phyloP scores from a whole-genome alignment of 2,113 vertebrate genomes.

The Scolopax mira region DNA sequence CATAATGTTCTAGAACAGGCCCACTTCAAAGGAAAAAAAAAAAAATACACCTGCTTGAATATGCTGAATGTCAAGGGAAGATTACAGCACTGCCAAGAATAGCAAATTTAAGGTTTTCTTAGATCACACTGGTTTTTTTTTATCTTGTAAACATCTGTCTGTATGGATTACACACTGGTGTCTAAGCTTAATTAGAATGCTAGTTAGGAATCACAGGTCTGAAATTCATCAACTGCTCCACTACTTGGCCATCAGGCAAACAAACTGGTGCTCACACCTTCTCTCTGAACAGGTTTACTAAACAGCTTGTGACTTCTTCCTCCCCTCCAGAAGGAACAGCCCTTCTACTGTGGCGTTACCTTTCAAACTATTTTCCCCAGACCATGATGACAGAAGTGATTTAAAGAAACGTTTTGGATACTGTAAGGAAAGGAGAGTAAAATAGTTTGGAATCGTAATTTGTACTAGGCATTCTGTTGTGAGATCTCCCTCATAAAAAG shows the following conservation, averaged over 20 bases:
- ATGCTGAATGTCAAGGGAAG: neutral
- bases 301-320: neutral
- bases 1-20: neutral
- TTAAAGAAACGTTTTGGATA: neutral
- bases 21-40: conserved; percentile 9
- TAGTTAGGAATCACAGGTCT: neutral
- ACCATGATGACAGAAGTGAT: neutral
- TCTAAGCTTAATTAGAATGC: neutral
- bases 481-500: neutral
- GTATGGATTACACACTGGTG: neutral
- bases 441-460: neutral
- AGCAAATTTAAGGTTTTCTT: neutral
- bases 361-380: neutral
- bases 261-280: neutral
- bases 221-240: neutral
- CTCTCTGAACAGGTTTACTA: neutral
- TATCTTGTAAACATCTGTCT: neutral
- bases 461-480: neutral
- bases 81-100: neutral
- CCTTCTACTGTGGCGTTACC: neutral
- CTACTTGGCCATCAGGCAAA: neutral
- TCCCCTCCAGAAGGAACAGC: neutral
- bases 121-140: neutral
- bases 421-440: neutral
- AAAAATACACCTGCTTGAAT: neutral